A percentile compares a stretch with the other conserved stretches of the same genome.
Conservation (phyloP, 2,113 vertebrate species). For the Balaeniceps rex region DNA sequence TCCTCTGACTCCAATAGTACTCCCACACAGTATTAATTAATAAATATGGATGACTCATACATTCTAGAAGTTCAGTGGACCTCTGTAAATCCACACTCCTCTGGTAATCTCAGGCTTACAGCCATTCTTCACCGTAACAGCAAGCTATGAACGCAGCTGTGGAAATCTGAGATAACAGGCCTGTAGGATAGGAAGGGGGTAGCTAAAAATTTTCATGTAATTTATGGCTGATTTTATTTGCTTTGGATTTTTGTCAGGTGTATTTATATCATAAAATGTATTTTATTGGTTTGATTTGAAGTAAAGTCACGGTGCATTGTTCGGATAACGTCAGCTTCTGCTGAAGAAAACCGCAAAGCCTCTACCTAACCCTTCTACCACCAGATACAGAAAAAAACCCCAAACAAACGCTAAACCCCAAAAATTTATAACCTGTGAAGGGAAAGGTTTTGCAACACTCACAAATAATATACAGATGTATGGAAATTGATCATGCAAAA, state of each 20-base stretch:
- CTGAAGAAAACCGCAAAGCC: neutral
- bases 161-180: constrained; percentile 35
- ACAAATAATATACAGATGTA: neutral
- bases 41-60: neutral
- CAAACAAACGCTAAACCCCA: neutral
- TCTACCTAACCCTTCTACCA: neutral
- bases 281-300: neutral
- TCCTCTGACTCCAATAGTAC: neutral
- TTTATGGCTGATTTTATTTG: neutral
- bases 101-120: neutral
- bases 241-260: neutral
- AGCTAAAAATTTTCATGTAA: neutral
- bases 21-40: neutral
- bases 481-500: neutral
- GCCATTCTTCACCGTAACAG: neutral
- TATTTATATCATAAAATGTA: neutral
- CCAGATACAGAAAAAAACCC: neutral
- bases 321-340: neutral
- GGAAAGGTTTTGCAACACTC: neutral
- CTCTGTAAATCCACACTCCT: neutral
- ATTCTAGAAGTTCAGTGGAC: neutral
- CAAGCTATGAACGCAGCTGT: neutral
- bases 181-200: neutral
- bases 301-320: neutral
- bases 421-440: neutral